Evolutionary conservation across 2,113 vertebrate species (phyloP).

Genomic region (Cettia cetti): DNA sequence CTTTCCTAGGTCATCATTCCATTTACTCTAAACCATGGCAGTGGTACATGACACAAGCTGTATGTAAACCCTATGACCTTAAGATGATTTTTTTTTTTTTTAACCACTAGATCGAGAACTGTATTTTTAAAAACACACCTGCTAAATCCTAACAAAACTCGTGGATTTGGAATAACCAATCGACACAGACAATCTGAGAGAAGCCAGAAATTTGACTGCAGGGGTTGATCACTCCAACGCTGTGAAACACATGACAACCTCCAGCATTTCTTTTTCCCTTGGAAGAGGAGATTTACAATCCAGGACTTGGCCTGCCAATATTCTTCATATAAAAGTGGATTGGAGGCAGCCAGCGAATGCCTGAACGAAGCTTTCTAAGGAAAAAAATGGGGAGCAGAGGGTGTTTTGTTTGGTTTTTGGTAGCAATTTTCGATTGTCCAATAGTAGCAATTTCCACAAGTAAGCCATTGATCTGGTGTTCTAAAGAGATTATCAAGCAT

Average conservation of each 20-base stretch:
- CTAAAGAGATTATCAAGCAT: background rate
- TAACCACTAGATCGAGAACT: constrained; percentile 74
- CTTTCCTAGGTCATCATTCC: constrained; percentile 60
- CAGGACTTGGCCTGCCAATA: background rate
- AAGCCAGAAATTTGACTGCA: constrained; percentile 11
- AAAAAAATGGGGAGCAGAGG: background rate
- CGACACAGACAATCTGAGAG: background rate
- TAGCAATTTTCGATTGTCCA: background rate
- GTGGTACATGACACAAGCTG: constrained; percentile 51
- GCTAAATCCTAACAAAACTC: background rate
- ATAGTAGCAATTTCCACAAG: background rate
- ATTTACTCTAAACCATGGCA: constrained; percentile 31
- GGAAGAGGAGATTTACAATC: background rate
- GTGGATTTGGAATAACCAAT: background rate
- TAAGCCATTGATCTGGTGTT: background rate
- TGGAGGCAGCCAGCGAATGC: background rate
- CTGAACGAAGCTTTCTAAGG: background rate
- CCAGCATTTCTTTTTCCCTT: background rate
- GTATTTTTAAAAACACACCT: background rate
- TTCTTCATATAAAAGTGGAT: background rate
- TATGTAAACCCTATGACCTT: constrained; percentile 1
- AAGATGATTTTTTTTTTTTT: background rate
- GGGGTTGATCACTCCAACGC: background rate
- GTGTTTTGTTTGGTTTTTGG: background rate
- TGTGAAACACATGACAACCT: background rate